A percentile compares a stretch with the other conserved stretches of the same genome.
Conservation (phyloP, 2,888 invertebrate species). For the Tineola bisselliella region DNA sequence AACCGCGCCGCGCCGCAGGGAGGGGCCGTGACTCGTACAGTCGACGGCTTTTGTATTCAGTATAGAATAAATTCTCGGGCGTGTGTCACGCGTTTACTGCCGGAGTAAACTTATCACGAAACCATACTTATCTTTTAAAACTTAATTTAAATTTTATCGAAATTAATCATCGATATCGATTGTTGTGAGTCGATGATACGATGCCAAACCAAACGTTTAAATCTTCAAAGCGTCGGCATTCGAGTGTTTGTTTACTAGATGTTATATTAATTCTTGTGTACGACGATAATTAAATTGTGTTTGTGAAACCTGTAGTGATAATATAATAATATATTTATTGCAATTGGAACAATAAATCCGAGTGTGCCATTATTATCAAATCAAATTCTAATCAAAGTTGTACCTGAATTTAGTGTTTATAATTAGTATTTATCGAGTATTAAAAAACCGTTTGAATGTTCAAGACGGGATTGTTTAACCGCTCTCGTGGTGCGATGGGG, state of each 20-base stretch:
- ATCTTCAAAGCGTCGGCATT: constrained; percentile 48
- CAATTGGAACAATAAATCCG: no score
- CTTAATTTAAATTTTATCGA: neutral
- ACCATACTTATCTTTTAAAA: neutral
- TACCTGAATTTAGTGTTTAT: constrained; percentile 3
- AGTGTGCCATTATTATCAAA: neutral
- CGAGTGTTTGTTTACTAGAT: constrained; percentile 48
- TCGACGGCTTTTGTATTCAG: constrained; percentile 30
- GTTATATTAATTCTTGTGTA: constrained; percentile 57
- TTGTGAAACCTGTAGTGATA: neutral
- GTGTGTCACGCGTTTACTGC: constrained; percentile 23
- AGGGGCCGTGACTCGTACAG: constrained; percentile 34
- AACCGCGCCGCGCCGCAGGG: constrained; percentile 51
- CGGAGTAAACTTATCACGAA: neutral
- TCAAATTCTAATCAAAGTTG: constrained; percentile 3
- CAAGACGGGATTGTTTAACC: constrained; percentile 56
- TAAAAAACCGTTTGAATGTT: constrained; percentile 46
- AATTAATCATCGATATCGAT: neutral
- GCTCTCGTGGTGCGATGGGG: constrained; percentile 53
- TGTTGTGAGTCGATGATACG: constrained; percentile 30
- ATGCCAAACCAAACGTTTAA: constrained; percentile 56
- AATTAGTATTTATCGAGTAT: neutral
- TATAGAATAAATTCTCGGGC: constrained; percentile 38
- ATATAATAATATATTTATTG: no score
- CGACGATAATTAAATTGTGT: constrained; percentile 45